These are phyloP conservation scores for Papilio polyxenes DNA, from an alignment of 1,140 invertebrate genomes.

Conservation along the genomic window DNA sequence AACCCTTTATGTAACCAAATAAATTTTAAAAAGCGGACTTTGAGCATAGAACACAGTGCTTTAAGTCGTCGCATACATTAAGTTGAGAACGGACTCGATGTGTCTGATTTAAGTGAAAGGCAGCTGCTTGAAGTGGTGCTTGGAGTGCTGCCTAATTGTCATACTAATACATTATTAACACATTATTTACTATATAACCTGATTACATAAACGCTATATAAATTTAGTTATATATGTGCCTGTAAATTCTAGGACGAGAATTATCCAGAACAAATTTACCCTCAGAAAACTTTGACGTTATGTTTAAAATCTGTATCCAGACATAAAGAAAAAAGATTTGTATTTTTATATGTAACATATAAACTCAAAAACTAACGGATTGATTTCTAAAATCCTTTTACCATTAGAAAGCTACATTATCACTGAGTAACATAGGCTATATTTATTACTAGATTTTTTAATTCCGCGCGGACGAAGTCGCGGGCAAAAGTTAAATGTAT, in stretches of 20 bases:
- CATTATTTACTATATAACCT: constrained; percentile 8
- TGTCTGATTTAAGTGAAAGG: constrained; percentile 25
- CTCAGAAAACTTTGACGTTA: too few relatives aligned
- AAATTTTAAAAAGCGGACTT: not conserved
- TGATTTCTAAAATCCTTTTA: too few relatives aligned
- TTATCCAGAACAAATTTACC: not conserved
- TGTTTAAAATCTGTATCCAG: too few relatives aligned
- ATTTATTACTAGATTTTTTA: too few relatives aligned
- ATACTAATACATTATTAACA: not conserved
- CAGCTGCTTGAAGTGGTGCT: constrained; percentile 16
- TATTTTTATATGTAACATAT: too few relatives aligned
- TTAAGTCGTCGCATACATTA: constrained; percentile 3
- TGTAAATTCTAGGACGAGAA: not conserved
- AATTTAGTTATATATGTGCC: not conserved
- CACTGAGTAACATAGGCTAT: too few relatives aligned
- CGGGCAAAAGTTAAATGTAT: too few relatives aligned
- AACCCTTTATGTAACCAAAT: not conserved
- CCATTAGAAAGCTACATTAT: too few relatives aligned
- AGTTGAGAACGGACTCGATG: not conserved
- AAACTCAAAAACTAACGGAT: too few relatives aligned
- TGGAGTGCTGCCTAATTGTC: constrained; percentile 10
- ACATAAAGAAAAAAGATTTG: too few relatives aligned
- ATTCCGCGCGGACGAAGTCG: too few relatives aligned
- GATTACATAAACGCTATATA: not conserved
- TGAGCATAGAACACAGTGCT: not conserved